phyloP scores from a whole-genome alignment of 2,888 invertebrate genomes.

The Eretmocerus hayati region DNA sequence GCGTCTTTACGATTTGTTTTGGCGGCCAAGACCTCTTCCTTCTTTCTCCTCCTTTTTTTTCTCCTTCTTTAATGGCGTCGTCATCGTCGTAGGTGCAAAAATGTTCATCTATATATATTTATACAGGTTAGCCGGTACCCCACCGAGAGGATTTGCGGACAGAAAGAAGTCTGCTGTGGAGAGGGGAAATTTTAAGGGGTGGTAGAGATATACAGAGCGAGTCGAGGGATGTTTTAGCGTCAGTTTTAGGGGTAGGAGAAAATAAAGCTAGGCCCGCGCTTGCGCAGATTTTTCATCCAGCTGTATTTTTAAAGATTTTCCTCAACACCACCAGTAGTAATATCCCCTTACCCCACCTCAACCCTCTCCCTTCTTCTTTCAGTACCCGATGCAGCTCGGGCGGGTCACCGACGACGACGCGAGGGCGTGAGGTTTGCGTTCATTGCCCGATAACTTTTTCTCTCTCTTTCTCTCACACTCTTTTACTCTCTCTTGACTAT shows the following conservation, averaged over 20 bases:
- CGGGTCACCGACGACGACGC: conserved; percentile 27
- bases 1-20: conserved; percentile 42
- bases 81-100: neutral
- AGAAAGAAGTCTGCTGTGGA: too few relatives aligned
- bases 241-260: conserved; percentile 1
- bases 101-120: neutral
- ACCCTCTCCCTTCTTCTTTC: conserved; percentile 12
- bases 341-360: neutral
- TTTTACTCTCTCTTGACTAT: too few relatives aligned
- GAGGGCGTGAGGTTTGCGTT: too few relatives aligned
- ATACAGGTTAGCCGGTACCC: too few relatives aligned
- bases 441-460: conserved; percentile 23
- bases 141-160: too few relatives aligned
- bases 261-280: conserved; percentile 26
- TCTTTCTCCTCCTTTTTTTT: too few relatives aligned
- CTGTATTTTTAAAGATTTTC: conserved; percentile 43
- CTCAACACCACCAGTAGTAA: conserved; percentile 27
- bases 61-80: neutral
- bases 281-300: conserved; percentile 40
- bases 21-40: too few relatives aligned
- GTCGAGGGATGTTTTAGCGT: too few relatives aligned
- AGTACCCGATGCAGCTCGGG: conserved; percentile 23
- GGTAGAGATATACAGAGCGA: too few relatives aligned
- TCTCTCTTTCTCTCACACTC: too few relatives aligned
- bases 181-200: too few relatives aligned